Conservation (phyloP, 92 coral and sea anemone genomes). For the Epizoanthus stellaris region DNA sequence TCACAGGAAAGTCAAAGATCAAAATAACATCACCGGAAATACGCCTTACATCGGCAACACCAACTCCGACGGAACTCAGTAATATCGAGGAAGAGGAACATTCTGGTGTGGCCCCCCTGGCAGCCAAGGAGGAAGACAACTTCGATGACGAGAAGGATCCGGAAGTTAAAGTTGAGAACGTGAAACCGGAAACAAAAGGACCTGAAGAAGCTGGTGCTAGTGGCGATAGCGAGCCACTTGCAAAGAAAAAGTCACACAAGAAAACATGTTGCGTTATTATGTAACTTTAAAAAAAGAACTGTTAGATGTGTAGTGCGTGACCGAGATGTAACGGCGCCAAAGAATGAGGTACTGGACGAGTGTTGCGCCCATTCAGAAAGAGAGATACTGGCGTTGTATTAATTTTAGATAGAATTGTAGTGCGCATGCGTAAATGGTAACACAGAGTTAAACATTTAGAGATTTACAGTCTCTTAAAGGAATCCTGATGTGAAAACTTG, state of each 20-base stretch:
- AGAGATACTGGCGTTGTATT: too few relatives aligned
- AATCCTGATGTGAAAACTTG: too few relatives aligned
- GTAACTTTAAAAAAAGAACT: background rate
- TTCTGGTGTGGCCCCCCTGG: slow-evolving; percentile 32
- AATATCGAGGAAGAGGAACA: slow-evolving; percentile 29
- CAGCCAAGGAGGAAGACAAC: slow-evolving; percentile 34
- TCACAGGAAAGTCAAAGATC: slow-evolving; percentile 23
- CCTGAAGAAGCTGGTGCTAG: background rate
- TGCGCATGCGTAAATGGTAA: too few relatives aligned
- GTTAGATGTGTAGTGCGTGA: background rate
- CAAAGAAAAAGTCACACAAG: background rate
- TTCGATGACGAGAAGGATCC: slow-evolving; percentile 18
- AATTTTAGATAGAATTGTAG: too few relatives aligned
- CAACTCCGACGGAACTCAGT: slow-evolving; percentile 23
- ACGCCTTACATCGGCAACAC: slow-evolving; percentile 37
- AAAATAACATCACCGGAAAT: slow-evolving; percentile 26
- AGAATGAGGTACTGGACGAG: too few relatives aligned
- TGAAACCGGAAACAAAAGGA: background rate
- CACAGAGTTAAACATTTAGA: too few relatives aligned
- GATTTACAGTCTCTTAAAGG: too few relatives aligned
- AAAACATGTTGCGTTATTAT: slow-evolving; percentile 31
- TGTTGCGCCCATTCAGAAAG: too few relatives aligned
- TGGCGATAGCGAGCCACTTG: slow-evolving; percentile 29
- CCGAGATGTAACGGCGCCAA: background rate
- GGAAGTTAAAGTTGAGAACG: background rate